A percentile compares a stretch with the other conserved stretches of the same genome.
Conservation (phyloP, 2,113 vertebrate genomes). For the Oncorhynchus clarkii region DNA sequence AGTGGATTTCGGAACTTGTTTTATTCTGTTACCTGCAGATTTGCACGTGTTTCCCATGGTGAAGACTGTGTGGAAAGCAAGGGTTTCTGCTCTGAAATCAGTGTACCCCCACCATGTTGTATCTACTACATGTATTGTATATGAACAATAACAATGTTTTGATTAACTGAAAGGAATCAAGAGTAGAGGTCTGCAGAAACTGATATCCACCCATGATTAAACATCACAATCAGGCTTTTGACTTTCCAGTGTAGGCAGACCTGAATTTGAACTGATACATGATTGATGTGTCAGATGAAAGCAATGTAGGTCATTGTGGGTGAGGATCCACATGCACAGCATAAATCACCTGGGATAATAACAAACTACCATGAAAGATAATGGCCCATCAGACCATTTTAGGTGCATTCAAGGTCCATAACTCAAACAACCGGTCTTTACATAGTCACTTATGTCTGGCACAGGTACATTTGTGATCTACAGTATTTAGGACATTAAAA, state of each 20-base stretch:
- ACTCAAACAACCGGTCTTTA: constrained; percentile 35
- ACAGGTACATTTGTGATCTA: constrained; percentile 24
- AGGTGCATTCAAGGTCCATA: constrained; percentile 51
- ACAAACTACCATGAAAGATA: constrained; percentile 58
- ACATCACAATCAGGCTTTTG: constrained; percentile 50
- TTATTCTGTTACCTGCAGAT: constrained; percentile 25
- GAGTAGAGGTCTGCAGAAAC: constrained; percentile 14
- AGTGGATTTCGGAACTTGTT: constrained; percentile 24
- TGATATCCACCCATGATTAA: constrained; percentile 1
- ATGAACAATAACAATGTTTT: neutral
- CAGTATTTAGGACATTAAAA: neutral
- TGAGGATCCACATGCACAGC: constrained; percentile 51
- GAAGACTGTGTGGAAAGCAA: no score
- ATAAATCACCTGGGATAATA: constrained; percentile 65
- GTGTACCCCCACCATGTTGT: neutral
- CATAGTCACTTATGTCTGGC: constrained; percentile 23
- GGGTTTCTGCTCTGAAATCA: no score
- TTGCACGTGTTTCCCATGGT: neutral
- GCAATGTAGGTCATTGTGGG: constrained; percentile 64
- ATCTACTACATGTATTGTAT: neutral
- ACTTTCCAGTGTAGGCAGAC: constrained; percentile 41
- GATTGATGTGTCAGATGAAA: constrained; percentile 68
- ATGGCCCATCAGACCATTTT: constrained; percentile 51
- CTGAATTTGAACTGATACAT: constrained; percentile 66
- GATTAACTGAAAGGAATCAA: neutral